Evolutionary conservation across 2,113 vertebrate species (phyloP).

Genomic region (Chauna torquata): DNA sequence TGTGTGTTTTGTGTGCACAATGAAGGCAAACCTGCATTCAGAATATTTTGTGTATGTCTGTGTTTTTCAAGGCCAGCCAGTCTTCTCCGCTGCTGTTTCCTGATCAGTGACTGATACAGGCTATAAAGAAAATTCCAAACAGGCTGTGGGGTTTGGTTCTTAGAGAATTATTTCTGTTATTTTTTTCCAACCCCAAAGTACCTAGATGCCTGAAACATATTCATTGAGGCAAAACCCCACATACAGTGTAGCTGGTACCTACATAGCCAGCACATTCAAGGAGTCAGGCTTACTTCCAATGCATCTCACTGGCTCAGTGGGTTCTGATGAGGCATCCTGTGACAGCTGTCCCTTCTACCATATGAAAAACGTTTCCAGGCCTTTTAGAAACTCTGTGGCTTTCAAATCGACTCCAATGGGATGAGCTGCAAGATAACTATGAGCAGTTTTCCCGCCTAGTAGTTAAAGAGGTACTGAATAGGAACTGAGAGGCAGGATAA

Average conservation of each 20-base stretch:
- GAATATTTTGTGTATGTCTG: no score
- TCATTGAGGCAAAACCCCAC: neutral
- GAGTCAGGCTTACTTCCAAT: neutral
- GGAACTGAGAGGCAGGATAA: neutral
- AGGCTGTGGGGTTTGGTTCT: neutral
- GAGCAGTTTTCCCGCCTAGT: neutral
- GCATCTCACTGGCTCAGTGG: neutral
- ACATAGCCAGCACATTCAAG: neutral
- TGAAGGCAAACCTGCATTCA: neutral
- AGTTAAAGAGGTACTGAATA: neutral
- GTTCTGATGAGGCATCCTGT: neutral
- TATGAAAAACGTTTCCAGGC: neutral
- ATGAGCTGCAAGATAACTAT: neutral
- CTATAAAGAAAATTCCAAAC: neutral
- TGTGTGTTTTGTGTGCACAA: neutral
- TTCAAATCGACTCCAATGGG: neutral
- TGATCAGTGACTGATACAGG: neutral
- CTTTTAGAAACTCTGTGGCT: neutral
- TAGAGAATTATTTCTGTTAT: neutral
- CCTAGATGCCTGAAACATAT: neutral
- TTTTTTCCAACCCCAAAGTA: neutral
- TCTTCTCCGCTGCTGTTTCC: neutral
- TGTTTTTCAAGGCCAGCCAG: neutral
- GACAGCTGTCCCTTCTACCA: neutral
- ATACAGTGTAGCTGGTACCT: neutral